Conservation (phyloP, 2,888 invertebrate species). For the Cynaeus angustus region DNA sequence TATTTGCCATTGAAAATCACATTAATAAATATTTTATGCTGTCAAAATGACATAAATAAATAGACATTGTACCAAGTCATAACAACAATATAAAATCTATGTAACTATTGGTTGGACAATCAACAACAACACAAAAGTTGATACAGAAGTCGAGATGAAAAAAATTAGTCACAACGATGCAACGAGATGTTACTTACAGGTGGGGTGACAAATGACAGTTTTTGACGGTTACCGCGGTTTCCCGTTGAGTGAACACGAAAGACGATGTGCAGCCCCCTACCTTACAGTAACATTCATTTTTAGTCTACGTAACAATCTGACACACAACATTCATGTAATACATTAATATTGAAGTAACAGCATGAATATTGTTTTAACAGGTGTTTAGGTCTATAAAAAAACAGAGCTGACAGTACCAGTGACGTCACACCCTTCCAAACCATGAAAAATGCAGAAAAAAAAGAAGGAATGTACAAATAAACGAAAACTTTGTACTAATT, state of each 20-base stretch:
- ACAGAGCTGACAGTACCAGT: no score
- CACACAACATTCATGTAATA: conserved; percentile 33
- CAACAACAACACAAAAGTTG: conserved; percentile 37
- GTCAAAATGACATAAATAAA: conserved; percentile 55
- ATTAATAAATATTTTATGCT: conserved; percentile 56
- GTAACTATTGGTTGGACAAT: conserved; percentile 59
- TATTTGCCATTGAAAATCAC: conserved; percentile 68
- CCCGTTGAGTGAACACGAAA: no score
- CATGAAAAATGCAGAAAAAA: not conserved
- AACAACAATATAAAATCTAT: conserved; percentile 63
- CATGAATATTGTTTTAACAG: conserved; percentile 17
- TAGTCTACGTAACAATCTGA: conserved; percentile 17
- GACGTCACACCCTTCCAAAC: not conserved
- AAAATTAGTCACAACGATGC: conserved; percentile 3
- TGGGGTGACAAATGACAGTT: conserved; percentile 1
- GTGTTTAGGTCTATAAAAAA: no score
- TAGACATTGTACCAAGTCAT: conserved; percentile 58
- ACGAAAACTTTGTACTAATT: not conserved
- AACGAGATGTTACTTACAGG: conserved; percentile 5
- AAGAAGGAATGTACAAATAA: not conserved
- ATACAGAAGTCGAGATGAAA: conserved; percentile 6
- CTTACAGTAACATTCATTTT: conserved; percentile 15
- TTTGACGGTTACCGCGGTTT: no score
- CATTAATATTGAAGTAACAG: conserved; percentile 11
- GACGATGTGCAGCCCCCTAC: conserved; percentile 16